These are phyloP conservation scores for Lethenteron camtschaticum DNA, from an alignment of 2,113 vertebrate species.

Conservation along the genomic window DNA sequence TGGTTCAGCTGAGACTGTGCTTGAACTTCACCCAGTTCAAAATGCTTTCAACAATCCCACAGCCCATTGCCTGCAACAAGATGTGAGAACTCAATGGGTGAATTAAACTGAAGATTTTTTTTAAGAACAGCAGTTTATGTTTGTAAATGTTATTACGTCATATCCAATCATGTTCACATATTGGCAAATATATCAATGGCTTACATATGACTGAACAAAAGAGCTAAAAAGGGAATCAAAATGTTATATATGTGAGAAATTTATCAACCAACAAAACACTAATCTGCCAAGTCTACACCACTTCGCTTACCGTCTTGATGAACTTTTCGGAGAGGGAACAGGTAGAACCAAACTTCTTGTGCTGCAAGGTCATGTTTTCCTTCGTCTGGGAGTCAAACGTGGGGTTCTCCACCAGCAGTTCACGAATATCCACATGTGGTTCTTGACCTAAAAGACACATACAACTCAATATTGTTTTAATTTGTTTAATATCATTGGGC, in stretches of 20 bases:
- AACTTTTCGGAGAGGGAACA: conserved; percentile 83
- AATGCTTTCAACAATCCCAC: conserved; percentile 93
- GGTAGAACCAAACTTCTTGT: conserved; percentile 91
- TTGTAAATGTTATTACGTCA: too few species aligned
- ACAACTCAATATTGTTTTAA: neutral
- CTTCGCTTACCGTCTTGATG: conserved; percentile 50
- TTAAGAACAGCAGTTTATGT: too few species aligned
- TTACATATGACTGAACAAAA: too few species aligned
- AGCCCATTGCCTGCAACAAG: conserved; percentile 61
- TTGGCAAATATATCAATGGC: too few species aligned
- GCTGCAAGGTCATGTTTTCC: conserved; percentile 95
- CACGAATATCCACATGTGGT: conserved; percentile 91
- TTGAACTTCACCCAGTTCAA: conserved; percentile 99
- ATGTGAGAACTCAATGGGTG: neutral
- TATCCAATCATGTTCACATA: too few species aligned
- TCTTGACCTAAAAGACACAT: neutral
- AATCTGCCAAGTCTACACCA: too few species aligned
- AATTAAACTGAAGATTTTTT: too few species aligned
- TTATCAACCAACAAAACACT: too few species aligned
- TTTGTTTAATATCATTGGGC: too few species aligned
- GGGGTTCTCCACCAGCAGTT: conserved; percentile 93
- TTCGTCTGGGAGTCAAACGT: conserved; percentile 96
- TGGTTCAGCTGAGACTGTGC: conserved; percentile 94
- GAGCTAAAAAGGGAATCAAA: too few species aligned
- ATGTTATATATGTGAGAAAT: too few species aligned